Evolutionary conservation across 1,140 invertebrate species (phyloP), one percentile per base, ranked within the genome.

Genomic region (Euwallacea similis): DNA sequence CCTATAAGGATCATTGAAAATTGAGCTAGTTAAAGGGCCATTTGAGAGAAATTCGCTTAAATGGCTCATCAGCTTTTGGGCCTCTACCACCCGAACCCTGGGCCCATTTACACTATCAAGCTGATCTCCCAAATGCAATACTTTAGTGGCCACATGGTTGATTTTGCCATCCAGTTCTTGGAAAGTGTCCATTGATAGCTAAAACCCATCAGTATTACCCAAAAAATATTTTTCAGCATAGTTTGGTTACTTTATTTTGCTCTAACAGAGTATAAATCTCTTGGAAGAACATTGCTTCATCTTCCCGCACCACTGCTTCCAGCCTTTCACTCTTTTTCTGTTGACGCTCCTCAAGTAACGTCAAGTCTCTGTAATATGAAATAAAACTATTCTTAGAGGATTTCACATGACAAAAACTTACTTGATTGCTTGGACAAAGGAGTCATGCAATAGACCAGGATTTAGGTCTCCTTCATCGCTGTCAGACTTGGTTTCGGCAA

Each of bases 111-210:
- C 96, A 78, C 94, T 97, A 81, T 98, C 97, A 42, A 99, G 83
- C 79, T 99, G 97, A 82, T 99, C 97, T 0, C 97, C 97, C 11
- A 99, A 86, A 85, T 99, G 96, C 60, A 99, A 89, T 13, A 99
- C 97, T 84, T 98, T 97, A 0, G 96, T 97, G 0, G 97, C 97
- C 56, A 99, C 97, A 77, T 92, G 91, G 79, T 98, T 98, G 74
- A 99, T 98, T 80, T 96, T 91, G 78, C 95, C 94, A 84, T 98
- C 97, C 33, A 99, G 82, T 74, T 95, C 91, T 84, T 97, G 92
- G 83, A 97, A 98, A 75, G 93, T 90, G 73, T 90, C 89, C 64
- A 95, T 92, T 61, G 94, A 90, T 74, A 88, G 86, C 89, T 92
- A 81, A 46, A 87, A 43, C 11, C 42, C 11, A 44, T 6, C 42